These are phyloP conservation scores for Lepus oiostolus DNA, from an alignment of 2,797 vertebrate genomes.

Conservation along the genomic window DNA sequence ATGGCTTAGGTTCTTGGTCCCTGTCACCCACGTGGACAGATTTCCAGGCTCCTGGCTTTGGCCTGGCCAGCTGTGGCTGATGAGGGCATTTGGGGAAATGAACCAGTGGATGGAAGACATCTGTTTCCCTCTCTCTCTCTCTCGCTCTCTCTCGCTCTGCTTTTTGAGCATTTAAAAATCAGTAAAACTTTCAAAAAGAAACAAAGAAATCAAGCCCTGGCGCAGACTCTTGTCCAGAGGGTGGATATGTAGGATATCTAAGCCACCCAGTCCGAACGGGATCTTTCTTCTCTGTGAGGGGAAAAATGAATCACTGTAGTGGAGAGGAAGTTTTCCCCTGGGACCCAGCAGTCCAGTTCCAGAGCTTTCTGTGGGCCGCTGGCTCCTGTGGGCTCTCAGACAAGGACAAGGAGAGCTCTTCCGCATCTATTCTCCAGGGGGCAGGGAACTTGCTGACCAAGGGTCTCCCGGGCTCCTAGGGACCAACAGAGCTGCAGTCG, in stretches of 20 bases:
- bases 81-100: too few species aligned
- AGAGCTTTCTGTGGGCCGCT: background rate
- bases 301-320: too few species aligned
- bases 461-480: background rate
- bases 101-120: too few species aligned
- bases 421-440: background rate
- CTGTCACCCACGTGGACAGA: too few species aligned
- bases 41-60: too few species aligned
- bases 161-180: too few species aligned
- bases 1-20: too few species aligned
- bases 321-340: background rate
- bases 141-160: too few species aligned
- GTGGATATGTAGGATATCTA: accelerated
- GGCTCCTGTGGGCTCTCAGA: background rate
- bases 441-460: background rate
- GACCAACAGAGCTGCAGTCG: background rate
- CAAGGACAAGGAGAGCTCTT: background rate
- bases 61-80: too few species aligned
- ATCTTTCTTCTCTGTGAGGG: background rate
- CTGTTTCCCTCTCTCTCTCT: too few species aligned
- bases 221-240: background rate
- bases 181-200: too few species aligned
- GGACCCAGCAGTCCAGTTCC: background rate
- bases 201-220: background rate
- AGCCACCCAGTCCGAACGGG: accelerated